These are phyloP conservation scores for Mungos mungo DNA, from an alignment of 2,113 vertebrate species.

Conservation along the genomic window DNA sequence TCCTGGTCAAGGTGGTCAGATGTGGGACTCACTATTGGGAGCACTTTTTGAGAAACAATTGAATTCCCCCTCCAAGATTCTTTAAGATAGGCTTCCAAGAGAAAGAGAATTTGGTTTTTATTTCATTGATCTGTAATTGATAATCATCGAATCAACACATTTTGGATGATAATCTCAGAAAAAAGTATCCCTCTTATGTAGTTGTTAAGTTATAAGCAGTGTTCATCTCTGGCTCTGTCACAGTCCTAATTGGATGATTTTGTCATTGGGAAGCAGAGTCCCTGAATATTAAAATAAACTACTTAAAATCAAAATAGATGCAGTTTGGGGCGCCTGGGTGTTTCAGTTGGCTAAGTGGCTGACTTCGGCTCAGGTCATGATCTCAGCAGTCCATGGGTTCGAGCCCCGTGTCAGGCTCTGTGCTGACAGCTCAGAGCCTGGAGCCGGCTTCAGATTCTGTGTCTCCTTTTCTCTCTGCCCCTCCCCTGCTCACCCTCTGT, in stretches of 20 bases:
- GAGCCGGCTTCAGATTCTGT: no score
- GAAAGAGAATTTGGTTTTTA: background rate
- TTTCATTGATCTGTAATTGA: background rate
- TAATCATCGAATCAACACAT: background rate
- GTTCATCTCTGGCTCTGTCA: constrained; percentile 81
- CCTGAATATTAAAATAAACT: constrained; percentile 83
- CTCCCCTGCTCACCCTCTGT: no score
- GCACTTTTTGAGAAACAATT: background rate
- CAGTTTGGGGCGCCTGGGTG: no score
- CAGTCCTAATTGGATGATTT: constrained; percentile 78
- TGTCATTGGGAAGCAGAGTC: constrained; percentile 82
- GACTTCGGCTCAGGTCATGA: no score
- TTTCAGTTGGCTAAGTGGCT: no score
- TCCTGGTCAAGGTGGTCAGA: background rate
- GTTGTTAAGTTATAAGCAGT: constrained; percentile 68
- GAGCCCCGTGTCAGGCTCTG: no score
- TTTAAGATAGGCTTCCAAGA: background rate
- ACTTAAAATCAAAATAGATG: constrained; percentile 49
- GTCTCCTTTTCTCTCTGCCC: no score
- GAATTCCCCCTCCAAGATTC: background rate
- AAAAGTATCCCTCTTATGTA: constrained; percentile 70
- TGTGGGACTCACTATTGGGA: background rate
- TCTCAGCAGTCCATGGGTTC: no score
- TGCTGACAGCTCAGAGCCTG: no score
- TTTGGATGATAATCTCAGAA: constrained; percentile 63